Base-by-base conservation (phyloP, 2,888 invertebrate genomes). In the Troglohyphantes excavatus region DNA sequence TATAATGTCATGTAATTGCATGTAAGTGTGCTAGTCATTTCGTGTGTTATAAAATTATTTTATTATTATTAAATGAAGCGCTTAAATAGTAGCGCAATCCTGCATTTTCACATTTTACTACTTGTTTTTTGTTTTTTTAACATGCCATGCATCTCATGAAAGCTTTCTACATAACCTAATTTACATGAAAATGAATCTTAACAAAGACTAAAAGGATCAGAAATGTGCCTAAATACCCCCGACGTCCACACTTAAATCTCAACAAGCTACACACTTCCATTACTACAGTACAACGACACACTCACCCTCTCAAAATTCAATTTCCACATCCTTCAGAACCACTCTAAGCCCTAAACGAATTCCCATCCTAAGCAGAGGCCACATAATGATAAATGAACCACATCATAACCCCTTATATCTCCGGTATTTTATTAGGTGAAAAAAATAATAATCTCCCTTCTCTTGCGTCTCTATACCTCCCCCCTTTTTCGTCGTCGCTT, bases 361-460 rank as follows among this genome's bases (percentile, higher is more conserved):
- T 29, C 39, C 65, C 65, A n/a, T 72, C 75, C 7, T 9, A 11
- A 1, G n/a, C 78, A 68, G 19, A 29, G 33, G 9, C 13, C 65
- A 5, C n/a, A 29, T 75, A 78, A 23, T 63, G 78, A 78, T 26
- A 78, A 65, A 63, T 78, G 65, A 78, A 63, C 39, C 63, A 43
- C 65, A 63, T 43, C 65, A 63, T 78, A 63, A 65, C 65, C 63
- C 63, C 63, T 78, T 78, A 63, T 63, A 39, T 26, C 39, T 27
- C n/a, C 43, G 19, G 33, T 78, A 78, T 63, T 65, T 78, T 65
- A 78, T 78, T 65, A 78, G 39, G 39, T 39, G 23, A 63, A 23
- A 63, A n/a, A 63, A 63, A 63, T 68, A 68, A 68, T 27, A 27
- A 19, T 68, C 27, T 19, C 26, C 23, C 39, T 9, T 5, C n/a